These are phyloP conservation scores for Eupithecia exiguata DNA, from an alignment of 2,888 invertebrate genomes.

Conservation along the genomic window DNA sequence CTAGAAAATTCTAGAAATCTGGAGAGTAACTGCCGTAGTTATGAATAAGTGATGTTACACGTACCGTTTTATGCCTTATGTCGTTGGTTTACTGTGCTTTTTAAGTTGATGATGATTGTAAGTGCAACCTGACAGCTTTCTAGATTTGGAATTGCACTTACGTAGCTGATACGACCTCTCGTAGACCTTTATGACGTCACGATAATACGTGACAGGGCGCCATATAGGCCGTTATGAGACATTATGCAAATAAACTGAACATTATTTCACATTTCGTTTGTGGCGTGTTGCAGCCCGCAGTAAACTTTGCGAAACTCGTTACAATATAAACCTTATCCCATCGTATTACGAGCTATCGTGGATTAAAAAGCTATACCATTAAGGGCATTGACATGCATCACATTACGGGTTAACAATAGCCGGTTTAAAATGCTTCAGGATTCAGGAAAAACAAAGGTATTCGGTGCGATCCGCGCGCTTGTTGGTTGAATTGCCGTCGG, in stretches of 20 bases:
- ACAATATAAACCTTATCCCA: constrained; percentile 35
- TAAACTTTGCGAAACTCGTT: constrained; percentile 30
- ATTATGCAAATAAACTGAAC: constrained; percentile 64
- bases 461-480: constrained; percentile 37
- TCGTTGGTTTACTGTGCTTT: constrained; percentile 6
- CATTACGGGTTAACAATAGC: constrained; percentile 67
- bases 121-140: constrained; percentile 11
- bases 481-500: constrained; percentile 40
- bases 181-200: constrained; percentile 48
- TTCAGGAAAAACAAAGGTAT: constrained; percentile 53
- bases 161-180: constrained; percentile 28
- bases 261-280: constrained; percentile 66
- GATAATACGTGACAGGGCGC: constrained; percentile 56
- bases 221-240: constrained; percentile 55
- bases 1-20: constrained; percentile 8
- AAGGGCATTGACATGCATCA: constrained; percentile 68
- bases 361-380: constrained; percentile 59
- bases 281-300: constrained; percentile 54
- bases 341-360: constrained; percentile 31
- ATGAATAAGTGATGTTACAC: constrained; percentile 10
- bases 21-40: background rate
- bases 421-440: constrained; percentile 47
- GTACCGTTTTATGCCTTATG: constrained; percentile 3
- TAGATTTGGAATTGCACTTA: constrained; percentile 25
- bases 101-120: constrained; percentile 8